These are phyloP conservation scores for Climacteris rufus DNA, from an alignment of 2,113 vertebrate genomes.

Conservation along the genomic window DNA sequence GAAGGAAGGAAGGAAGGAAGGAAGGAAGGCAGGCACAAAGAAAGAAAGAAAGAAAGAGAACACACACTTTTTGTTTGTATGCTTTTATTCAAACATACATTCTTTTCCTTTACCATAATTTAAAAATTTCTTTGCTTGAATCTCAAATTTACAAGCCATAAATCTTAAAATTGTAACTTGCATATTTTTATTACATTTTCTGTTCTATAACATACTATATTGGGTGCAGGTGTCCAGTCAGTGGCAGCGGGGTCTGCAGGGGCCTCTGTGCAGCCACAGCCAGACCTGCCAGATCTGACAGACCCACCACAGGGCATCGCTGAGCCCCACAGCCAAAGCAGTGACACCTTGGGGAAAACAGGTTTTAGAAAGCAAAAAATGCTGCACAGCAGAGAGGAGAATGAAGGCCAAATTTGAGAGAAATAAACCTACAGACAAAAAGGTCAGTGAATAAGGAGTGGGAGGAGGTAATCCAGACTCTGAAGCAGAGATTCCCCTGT, in stretches of 20 bases:
- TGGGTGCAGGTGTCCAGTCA: neutral
- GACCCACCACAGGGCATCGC: fast-evolving
- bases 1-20: neutral
- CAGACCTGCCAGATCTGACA: fast-evolving
- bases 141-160: neutral
- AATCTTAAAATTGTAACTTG: neutral
- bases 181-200: neutral
- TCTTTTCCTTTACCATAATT: neutral
- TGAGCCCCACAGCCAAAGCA: fast-evolving
- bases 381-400: neutral
- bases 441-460: neutral
- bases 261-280: neutral
- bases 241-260: fast-evolving
- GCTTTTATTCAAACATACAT: neutral
- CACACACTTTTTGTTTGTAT: fast-evolving
- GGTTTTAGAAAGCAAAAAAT: neutral
- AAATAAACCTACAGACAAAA: neutral
- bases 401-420: neutral
- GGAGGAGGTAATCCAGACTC: neutral
- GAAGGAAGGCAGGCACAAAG: neutral
- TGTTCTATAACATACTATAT: neutral
- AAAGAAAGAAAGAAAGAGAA: neutral
- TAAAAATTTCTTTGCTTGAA: neutral
- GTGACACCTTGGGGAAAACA: fast-evolving
- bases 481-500: neutral